phyloP scores from a whole-genome alignment of 2,888 invertebrate species.

The Drosophila nr. perissopoda region DNA sequence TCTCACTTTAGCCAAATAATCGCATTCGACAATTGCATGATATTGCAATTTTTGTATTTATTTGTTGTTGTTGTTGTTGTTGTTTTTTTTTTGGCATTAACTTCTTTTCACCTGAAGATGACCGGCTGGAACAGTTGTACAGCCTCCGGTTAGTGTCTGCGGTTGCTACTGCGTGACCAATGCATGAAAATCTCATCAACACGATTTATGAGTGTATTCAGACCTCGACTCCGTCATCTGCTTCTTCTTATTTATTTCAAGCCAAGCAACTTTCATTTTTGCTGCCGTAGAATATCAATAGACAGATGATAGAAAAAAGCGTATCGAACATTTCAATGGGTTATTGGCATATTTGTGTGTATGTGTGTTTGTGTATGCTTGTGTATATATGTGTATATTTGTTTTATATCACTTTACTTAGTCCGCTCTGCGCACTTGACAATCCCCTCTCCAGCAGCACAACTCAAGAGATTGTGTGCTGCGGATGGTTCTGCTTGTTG shows the following conservation, averaged over 20 bases:
- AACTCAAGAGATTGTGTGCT: conserved; percentile 52
- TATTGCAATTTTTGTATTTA: conserved; percentile 57
- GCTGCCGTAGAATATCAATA: conserved; percentile 66
- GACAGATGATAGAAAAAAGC: conserved; percentile 51
- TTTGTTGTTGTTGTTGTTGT: neutral
- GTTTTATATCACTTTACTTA: conserved; percentile 64
- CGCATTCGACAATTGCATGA: conserved; percentile 64
- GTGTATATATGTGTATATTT: conserved; percentile 12
- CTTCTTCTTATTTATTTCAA: conserved; percentile 32
- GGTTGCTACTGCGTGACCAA: conserved; percentile 42
- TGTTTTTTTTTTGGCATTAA: conserved; percentile 57
- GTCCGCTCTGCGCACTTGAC: conserved; percentile 53
- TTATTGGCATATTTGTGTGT: conserved; percentile 61
- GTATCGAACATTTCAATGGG: conserved; percentile 65
- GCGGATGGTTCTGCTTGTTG: conserved; percentile 31
- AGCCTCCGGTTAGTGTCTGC: conserved; percentile 40
- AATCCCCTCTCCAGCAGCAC: conserved; percentile 1
- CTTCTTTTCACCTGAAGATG: conserved; percentile 61
- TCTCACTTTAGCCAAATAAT: conserved; percentile 63
- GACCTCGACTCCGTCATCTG: conserved; percentile 11
- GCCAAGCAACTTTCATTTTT: conserved; percentile 74
- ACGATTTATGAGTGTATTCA: conserved; percentile 46
- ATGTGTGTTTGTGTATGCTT: conserved; percentile 23
- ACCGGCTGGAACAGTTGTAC: conserved; percentile 31
- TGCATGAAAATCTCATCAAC: conserved; percentile 48